Conservation (phyloP, 2,113 vertebrate species). For the Ageneiosus marmoratus region DNA sequence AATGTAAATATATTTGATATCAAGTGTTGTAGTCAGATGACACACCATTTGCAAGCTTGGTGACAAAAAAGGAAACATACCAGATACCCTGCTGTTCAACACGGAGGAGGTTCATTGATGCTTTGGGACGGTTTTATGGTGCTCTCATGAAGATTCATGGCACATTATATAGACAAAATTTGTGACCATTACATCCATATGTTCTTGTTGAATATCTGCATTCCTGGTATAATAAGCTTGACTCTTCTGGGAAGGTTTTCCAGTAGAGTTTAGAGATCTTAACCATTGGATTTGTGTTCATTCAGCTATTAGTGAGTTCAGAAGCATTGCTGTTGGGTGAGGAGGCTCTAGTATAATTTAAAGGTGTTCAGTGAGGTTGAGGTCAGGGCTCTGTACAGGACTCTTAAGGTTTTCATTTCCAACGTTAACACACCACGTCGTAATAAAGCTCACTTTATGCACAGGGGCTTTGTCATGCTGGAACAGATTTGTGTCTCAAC, state of each 20-base stretch:
- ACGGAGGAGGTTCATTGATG: not conserved
- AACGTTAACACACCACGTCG: no score
- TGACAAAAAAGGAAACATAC: not conserved
- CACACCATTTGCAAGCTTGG: not conserved
- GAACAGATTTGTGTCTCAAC: no score
- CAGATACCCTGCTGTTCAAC: not conserved
- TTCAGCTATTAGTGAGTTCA: not conserved
- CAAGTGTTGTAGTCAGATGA: not conserved
- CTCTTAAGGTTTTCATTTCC: no score
- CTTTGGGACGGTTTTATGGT: not conserved
- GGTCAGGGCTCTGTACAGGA: no score
- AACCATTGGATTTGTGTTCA: not conserved
- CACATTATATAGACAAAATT: not conserved
- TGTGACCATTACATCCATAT: not conserved
- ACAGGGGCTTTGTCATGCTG: no score
- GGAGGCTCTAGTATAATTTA: no score
- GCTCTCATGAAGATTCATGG: not conserved
- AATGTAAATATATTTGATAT: no score
- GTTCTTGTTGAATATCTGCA: not conserved
- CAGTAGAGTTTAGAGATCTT: not conserved
- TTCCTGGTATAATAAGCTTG: not conserved
- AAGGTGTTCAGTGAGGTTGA: no score
- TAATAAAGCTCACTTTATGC: no score
- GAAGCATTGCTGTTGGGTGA: not conserved
- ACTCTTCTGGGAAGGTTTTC: not conserved